Base-by-base conservation (phyloP, 2,113 vertebrate species). In the Sebastes schlegelii region DNA sequence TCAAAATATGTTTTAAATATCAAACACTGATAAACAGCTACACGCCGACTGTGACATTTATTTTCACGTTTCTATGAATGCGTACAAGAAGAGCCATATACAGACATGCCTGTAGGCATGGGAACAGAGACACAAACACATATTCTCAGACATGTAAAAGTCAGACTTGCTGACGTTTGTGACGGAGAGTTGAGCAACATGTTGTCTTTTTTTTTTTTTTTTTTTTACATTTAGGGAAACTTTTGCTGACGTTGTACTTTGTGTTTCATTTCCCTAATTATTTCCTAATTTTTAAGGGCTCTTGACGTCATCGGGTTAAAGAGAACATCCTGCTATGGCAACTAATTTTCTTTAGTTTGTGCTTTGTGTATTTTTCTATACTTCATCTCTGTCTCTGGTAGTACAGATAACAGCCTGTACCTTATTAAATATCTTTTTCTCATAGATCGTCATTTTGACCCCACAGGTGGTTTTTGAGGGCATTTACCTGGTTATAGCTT, bases 241-340 rank as follows among this genome's bases (percentile, higher is more conserved):
- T 52, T 69, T 81, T 88, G 85, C 85, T 84, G 78, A 87, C 4
- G 0, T 51, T 21, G 64, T 66, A 5, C 5, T 80, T 62, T 51
- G 5, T 54, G 73, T 79, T 87, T 89, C 63, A 55, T 55, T 87
- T 88, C 77, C 65, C 3, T n/a, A 62, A 0, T 40, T 21, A 57
- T 23, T 72, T 80, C 55, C 34, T 70, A 1, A 64, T 73, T 76
- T 84, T 48, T 4, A 19, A 42, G 17, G 43, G 13, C 19, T 75
- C 21, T 4, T 75, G 67, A 69, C 9, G 49, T 63, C 21, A 70
- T 1, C 8, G 13, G 17, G n/a, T 9, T 13, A 55, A 52, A 21
- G 4, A 10, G 3, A 12, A 54, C 55, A 52, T 46, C 16, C 45
- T 62, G 52, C 2, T 34, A 13, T 45, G 43, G 58, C 9, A 45